Percentiles rank a stretch among this genome's conserved stretches.
phyloP scores from a whole-genome alignment of 1,140 invertebrate genomes.

The Aphis gossypii region DNA sequence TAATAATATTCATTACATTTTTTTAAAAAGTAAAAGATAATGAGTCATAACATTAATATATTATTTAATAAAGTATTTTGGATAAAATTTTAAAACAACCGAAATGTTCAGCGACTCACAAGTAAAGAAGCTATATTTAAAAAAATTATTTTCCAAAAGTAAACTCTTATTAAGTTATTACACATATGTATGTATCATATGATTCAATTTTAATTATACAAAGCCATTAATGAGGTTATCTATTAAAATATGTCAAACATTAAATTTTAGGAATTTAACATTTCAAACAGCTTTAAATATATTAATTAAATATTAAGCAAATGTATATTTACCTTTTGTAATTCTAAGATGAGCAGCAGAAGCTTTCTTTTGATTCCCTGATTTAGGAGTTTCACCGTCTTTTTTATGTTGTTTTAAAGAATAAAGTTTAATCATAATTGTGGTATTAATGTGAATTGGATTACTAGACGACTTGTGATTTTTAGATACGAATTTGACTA shows the following conservation, averaged over 20 bases:
- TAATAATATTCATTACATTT: too few species aligned
- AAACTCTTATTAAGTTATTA: neutral
- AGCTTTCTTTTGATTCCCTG: conserved; percentile 85
- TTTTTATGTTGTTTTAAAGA: conserved; percentile 72
- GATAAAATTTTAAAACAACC: neutral
- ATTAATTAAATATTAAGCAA: neutral
- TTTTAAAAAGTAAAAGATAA: neutral
- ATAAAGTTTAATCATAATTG: conserved; percentile 51
- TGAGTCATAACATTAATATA: neutral
- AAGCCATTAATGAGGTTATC: neutral
- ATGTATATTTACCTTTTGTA: conserved; percentile 82
- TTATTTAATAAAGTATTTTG: neutral
- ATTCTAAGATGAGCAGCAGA: conserved; percentile 95
- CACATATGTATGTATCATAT: neutral
- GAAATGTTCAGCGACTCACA: neutral
- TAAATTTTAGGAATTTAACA: neutral
- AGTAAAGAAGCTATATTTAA: too few species aligned
- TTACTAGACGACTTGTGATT: neutral
- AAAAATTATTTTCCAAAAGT: neutral
- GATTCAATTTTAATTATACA: neutral
- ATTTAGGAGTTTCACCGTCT: conserved; percentile 84
- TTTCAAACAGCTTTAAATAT: neutral
- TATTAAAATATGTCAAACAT: neutral
- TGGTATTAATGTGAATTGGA: neutral
- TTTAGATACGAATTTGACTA: neutral